phyloP scores from a whole-genome alignment of 2,113 vertebrate genomes.

The Grammomys dolichurus region DNA sequence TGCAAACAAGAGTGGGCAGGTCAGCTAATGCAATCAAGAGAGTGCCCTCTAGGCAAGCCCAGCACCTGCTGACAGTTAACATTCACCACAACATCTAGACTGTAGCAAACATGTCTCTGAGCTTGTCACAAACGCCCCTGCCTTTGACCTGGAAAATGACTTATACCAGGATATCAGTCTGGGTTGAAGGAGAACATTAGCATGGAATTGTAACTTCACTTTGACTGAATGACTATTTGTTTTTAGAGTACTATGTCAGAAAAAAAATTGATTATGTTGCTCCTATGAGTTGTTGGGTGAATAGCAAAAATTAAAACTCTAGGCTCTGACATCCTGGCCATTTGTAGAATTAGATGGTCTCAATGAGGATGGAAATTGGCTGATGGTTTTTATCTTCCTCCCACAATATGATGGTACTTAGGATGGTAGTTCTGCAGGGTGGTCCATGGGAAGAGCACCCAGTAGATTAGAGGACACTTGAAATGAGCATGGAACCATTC shows the following conservation, averaged over 20 bases:
- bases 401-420: slow-evolving; percentile 7
- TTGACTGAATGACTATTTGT: neutral
- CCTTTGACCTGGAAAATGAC: neutral
- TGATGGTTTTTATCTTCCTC: neutral
- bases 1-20: neutral
- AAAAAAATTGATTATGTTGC: neutral
- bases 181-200: neutral
- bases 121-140: neutral
- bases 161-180: neutral
- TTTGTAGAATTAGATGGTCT: neutral
- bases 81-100: neutral
- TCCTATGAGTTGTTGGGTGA: neutral
- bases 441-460: neutral
- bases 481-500: no score
- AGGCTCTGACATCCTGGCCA: neutral
- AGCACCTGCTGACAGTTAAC: neutral
- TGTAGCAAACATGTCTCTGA: neutral
- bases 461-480: neutral
- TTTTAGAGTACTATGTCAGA: neutral
- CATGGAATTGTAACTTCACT: neutral
- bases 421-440: slow-evolving; percentile 33
- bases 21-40: neutral
- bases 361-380: neutral
- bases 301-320: slow-evolving; percentile 2
- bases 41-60: neutral